These are phyloP conservation scores for Steinernema carpocapsae DNA, from an alignment of 2,888 invertebrate species.

Conservation along the genomic window DNA sequence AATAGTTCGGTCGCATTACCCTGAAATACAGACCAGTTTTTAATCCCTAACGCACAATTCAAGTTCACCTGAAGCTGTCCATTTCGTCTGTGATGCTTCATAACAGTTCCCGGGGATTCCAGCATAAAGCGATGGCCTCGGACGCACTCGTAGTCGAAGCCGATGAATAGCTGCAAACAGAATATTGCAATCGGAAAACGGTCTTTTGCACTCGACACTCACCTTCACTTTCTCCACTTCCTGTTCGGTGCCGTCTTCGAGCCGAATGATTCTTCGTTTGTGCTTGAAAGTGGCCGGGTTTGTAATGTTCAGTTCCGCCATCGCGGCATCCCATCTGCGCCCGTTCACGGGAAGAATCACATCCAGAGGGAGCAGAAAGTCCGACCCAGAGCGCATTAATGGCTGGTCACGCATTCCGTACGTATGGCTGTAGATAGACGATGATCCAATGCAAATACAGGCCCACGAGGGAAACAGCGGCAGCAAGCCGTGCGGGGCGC, in stretches of 20 bases:
- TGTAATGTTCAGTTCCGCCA: constrained; percentile 42
- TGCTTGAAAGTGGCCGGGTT: constrained; percentile 29
- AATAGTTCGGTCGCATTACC: constrained; percentile 86
- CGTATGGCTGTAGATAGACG: constrained; percentile 79
- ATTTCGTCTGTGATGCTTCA: constrained; percentile 7
- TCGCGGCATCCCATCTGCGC: constrained; percentile 47
- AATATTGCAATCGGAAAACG: background rate
- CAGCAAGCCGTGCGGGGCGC: constrained; percentile 74
- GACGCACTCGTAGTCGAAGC: constrained; percentile 94
- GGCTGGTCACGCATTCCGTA: constrained; percentile 84
- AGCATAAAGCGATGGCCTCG: constrained; percentile 94
- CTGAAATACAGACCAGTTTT: constrained; percentile 55
- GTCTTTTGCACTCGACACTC: background rate
- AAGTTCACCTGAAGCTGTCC: constrained; percentile 5
- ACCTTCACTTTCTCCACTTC: constrained; percentile 44
- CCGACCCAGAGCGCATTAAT: constrained; percentile 86
- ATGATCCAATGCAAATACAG: constrained; percentile 85
- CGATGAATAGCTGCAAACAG: constrained; percentile 80
- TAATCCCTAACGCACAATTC: background rate
- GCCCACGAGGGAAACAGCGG: constrained; percentile 91
- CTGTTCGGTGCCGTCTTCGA: constrained; percentile 39
- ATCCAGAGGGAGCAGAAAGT: constrained; percentile 92
- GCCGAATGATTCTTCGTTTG: constrained; percentile 16
- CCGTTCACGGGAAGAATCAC: constrained; percentile 72
- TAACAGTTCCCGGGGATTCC: constrained; percentile 58